Percentiles rank a stretch among this genome's conserved stretches.
Evolutionary conservation across 2,888 invertebrate species (phyloP).

Genomic region (Tubulanus polymorphus): DNA sequence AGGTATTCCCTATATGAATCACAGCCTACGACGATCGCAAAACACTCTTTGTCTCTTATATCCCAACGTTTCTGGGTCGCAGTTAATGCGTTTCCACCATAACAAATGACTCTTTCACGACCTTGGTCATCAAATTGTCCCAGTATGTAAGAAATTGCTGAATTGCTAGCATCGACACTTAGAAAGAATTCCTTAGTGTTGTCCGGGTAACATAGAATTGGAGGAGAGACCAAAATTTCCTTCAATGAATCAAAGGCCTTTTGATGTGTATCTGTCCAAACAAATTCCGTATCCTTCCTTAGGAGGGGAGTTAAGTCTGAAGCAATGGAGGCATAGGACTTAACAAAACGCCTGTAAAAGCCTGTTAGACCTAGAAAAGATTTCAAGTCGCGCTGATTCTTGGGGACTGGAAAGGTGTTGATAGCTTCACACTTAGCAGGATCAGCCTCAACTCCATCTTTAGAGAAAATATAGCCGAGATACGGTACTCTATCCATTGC

Average conservation of each 20-base stretch:
- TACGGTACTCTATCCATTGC: constrained; percentile 16
- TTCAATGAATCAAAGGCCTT: constrained; percentile 38
- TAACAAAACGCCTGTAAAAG: constrained; percentile 48
- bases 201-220: constrained; percentile 23
- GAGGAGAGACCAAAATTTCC: constrained; percentile 18
- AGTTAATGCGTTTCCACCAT: constrained; percentile 20
- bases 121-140: constrained; percentile 19
- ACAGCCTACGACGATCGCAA: constrained; percentile 21
- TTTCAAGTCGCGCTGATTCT: constrained; percentile 12
- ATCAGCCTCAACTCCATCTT: constrained; percentile 20
- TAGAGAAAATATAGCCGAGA: constrained; percentile 20
- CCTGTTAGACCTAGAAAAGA: constrained; percentile 28
- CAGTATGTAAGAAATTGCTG: constrained; percentile 22
- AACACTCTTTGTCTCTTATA: constrained; percentile 20
- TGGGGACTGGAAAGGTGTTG: constrained; percentile 9
- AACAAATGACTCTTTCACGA: constrained; percentile 16
- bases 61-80: constrained; percentile 16
- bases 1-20: constrained; percentile 20
- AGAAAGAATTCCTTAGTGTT: constrained; percentile 17
- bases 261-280: constrained; percentile 35
- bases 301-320: constrained; percentile 36
- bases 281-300: constrained; percentile 27
- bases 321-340: constrained; percentile 29
- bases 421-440: constrained; percentile 14
- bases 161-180: constrained; percentile 20